Evolutionary conservation across 2,113 vertebrate genomes (phyloP), one percentile per base, ranked within the genome.

Genomic region (Colius striatus): DNA sequence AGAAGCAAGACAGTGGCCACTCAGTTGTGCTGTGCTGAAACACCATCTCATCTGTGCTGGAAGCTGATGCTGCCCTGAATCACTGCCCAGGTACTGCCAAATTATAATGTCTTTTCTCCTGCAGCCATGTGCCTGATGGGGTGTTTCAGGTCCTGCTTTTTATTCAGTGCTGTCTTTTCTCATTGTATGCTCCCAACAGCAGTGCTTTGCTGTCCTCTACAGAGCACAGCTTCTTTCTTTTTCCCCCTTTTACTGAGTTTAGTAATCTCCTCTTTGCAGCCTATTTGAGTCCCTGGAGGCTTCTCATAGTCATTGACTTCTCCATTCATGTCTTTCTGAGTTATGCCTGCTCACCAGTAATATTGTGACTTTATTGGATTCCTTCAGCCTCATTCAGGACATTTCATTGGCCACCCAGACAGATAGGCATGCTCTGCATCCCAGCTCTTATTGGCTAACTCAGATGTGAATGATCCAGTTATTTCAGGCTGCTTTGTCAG

Each of bases 121-220:
- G 75, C 75, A 78, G 79, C 79, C 86, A 57, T 57, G 43, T 30
- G n/a, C 32, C 70, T 50, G 51, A 62, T 67, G 87, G 48, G 54
- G 5, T 54, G 30, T 65, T 88, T 63, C 68, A 55, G 68, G 47
- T 86, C 27, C 45, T 78, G 26, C 26, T 32, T 76, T 91, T 78
- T 1, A 0, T 78, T 51, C 38, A 36, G 57, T 41, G 14, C 53
- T 67, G 2, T 57, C 60, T 68, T 73, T 74, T 51, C 10, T 75
- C 48, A 63, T 61, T 54, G 26, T 29, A 2, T 9, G 10, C 26
- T 94, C 84, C 78, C 43, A 88, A 57, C 34, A 67, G 73, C 12
- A 90, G 75, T 60, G 80, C 68, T 92, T 88, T 92, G 84, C 92
- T 93, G 83, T 90, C 83, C 86, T 96, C 79, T 93, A 50, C 80